A percentile compares a stretch with the other conserved stretches of the same genome.
Conservation (phyloP, 2,113 vertebrate genomes). For the Colossoma macropomum region DNA sequence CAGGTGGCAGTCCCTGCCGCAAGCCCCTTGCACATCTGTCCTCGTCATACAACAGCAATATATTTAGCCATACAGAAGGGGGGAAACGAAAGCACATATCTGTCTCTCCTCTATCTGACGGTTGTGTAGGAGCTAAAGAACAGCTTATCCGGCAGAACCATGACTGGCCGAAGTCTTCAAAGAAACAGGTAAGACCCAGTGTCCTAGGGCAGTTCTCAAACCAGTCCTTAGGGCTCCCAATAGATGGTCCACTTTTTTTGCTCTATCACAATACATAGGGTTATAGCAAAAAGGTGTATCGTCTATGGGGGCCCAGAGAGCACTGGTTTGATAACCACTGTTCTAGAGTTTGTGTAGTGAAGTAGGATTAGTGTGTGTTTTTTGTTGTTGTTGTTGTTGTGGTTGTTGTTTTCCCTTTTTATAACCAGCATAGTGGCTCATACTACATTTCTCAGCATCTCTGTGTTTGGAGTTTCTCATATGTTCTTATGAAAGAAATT, state of each 20-base stretch:
- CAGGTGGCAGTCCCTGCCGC: too few relatives aligned
- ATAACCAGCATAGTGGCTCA: background rate
- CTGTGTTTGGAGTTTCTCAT: background rate
- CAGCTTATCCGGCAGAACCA: background rate
- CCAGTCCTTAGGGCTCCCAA: too few relatives aligned
- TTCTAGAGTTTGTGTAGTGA: background rate
- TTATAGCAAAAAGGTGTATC: too few relatives aligned
- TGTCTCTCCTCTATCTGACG: conserved; percentile 3
- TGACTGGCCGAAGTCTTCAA: background rate
- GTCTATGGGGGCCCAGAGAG: too few relatives aligned
- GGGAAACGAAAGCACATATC: background rate
- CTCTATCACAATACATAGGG: too few relatives aligned
- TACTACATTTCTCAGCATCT: background rate
- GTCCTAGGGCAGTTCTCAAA: too few relatives aligned
- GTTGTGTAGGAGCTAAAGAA: background rate
- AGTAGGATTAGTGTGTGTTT: background rate
- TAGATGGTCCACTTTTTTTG: too few relatives aligned
- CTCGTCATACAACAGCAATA: background rate
- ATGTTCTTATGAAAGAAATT: background rate
- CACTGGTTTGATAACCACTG: too few relatives aligned
- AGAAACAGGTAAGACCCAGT: background rate
- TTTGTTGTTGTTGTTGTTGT: too few relatives aligned
- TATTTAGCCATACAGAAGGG: background rate
- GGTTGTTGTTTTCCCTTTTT: too few relatives aligned
- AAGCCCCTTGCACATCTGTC: background rate